Conservation (phyloP, 2,113 vertebrate species). For the Pangasianodon hypophthalmus region DNA sequence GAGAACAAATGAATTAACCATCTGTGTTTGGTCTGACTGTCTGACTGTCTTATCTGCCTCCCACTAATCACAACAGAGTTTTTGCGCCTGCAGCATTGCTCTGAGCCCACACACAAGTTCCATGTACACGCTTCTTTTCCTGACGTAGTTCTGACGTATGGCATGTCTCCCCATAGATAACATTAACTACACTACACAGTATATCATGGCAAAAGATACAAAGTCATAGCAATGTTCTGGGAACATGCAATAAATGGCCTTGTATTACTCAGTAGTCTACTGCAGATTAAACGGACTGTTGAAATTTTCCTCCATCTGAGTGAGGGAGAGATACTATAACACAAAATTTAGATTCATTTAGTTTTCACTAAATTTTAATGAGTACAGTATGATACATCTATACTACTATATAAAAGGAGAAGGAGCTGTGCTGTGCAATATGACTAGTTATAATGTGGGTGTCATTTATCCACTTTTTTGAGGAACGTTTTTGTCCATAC, state of each 20-base stretch:
- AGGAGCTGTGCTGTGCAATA: background rate
- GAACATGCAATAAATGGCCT: slow-evolving; percentile 36
- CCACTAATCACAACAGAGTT: slow-evolving; percentile 19
- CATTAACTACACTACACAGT: slow-evolving; percentile 13
- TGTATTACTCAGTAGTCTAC: slow-evolving; percentile 26
- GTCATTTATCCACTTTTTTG: background rate
- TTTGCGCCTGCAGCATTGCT: background rate
- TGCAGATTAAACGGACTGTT: slow-evolving; percentile 23
- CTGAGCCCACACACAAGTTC: slow-evolving; percentile 10
- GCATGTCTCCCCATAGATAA: slow-evolving; percentile 8
- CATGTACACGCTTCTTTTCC: background rate
- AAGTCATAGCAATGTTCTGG: slow-evolving; percentile 14
- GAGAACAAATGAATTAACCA: slow-evolving; percentile 19
- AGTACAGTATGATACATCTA: background rate
- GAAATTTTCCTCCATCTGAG: slow-evolving; percentile 13
- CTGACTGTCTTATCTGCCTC: slow-evolving; percentile 16
- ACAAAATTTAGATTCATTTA: background rate
- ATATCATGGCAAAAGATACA: slow-evolving; percentile 1
- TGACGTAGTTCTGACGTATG: slow-evolving; percentile 17
- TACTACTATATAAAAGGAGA: background rate
- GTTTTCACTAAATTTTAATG: background rate
- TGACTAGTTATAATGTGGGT: background rate
- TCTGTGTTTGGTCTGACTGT: slow-evolving; percentile 33
- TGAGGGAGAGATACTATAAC: background rate
- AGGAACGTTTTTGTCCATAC: background rate